Base-by-base conservation (phyloP, 1,140 invertebrate species). In the Aricia agestis region DNA sequence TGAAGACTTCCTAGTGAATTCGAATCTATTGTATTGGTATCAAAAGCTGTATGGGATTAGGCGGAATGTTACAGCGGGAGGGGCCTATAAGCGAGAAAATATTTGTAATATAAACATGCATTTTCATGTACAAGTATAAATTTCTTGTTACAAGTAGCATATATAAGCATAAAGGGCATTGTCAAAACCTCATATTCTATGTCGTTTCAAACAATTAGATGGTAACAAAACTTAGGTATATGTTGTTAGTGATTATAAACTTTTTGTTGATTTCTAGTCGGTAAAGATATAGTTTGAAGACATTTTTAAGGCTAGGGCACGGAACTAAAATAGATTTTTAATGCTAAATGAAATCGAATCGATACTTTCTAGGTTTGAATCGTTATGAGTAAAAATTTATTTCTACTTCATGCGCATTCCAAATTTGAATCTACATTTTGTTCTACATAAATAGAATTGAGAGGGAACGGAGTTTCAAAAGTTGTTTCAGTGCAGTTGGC, bases 361-460 rank as follows among this genome's bases (percentile, higher is more conserved):
- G 1, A 52, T 52, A 9, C 13, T 13, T 9, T 36, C 5, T 36
- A 36, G 36, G 36, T 36, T 52, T 52, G 6, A 13, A 52, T 52
- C 9, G 9, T 63, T 63, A 63, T 25, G 2, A 1, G 19, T 18
- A 9, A 63, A 67, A 42, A 52, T 10, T 66, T 72, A 6, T n/a
- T 36, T 68, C 72, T 74, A 74, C 72, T 41, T 32, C 80, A 82
- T 82, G 80, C 80, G 74, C 80, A 82, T 82, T 82, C 80, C 67
- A 68, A 71, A 70, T 67, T 72, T 74, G 57, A 67, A 81, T 72
- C 75, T 80, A 80, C 75, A 68, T 69, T 72, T 74, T 42, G 65
- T 78, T 72, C 75, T 80, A 80, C 75, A 58, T 45, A 78, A 80
- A 68, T 75, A 71, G 42, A 74, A 72, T 70, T 72, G 75, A 72